Conservation (phyloP, 2,797 vertebrate genomes). For the Melanotaenia pygmaea region DNA sequence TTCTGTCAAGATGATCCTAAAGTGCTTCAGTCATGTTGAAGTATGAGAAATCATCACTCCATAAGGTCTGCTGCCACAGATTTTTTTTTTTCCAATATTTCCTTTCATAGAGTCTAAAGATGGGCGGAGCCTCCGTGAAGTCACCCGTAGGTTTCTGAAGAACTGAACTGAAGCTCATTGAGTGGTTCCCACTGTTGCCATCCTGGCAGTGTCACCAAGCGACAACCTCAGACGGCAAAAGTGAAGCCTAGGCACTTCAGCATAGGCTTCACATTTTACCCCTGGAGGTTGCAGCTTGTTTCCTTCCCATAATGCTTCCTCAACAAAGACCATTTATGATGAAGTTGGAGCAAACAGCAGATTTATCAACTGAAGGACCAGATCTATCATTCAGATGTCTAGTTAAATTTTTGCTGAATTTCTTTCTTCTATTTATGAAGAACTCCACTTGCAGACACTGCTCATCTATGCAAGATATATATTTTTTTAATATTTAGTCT, state of each 20-base stretch:
- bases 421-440: background rate
- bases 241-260: no score
- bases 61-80: background rate
- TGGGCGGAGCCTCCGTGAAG: no score
- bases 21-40: background rate
- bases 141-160: no score
- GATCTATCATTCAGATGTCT: background rate
- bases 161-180: no score
- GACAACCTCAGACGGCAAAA: no score
- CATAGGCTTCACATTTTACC: no score
- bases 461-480: no score
- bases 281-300: background rate
- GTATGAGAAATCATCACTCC: background rate
- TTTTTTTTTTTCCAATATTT: background rate
- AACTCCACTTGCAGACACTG: no score
- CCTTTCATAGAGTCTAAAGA: no score
- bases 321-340: background rate
- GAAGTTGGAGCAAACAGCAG: background rate
- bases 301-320: background rate
- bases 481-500: no score
- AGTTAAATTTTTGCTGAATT: background rate
- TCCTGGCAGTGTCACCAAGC: no score
- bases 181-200: no score
- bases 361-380: background rate
- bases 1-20: conserved; percentile 1